phyloP scores from a whole-genome alignment of 2,888 invertebrate species.

The Rapana venosa region DNA sequence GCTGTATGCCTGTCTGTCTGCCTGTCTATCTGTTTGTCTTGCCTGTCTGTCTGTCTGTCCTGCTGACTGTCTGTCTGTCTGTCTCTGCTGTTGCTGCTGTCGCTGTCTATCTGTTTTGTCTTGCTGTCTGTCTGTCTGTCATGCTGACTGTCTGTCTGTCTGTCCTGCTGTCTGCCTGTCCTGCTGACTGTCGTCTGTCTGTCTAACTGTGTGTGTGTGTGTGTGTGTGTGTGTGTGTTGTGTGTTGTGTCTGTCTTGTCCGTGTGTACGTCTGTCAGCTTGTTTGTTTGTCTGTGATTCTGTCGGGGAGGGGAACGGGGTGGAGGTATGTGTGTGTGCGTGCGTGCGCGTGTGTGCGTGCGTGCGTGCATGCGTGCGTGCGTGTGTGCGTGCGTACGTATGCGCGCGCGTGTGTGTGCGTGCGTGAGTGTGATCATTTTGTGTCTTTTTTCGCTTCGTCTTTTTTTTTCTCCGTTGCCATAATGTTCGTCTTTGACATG shows the following conservation, averaged over 20 bases:
- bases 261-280: not conserved
- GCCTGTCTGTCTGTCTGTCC: not conserved
- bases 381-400: not conserved
- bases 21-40: not conserved
- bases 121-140: not conserved
- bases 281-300: no score
- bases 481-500: no score
- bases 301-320: no score
- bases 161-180: not conserved
- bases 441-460: no score
- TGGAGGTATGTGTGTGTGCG: not conserved
- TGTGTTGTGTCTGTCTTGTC: not conserved
- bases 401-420: not conserved
- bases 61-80: not conserved
- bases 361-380: not conserved
- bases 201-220: not conserved
- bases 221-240: not conserved
- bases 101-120: not conserved
- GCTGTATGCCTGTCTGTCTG: not conserved
- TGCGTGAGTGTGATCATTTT: not conserved
- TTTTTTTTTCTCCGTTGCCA: no score
- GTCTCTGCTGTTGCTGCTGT: constrained; percentile 59
- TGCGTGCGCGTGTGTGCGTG: not conserved
- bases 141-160: no score
- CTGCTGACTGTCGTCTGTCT: no score